phyloP scores from a whole-genome alignment of 2,888 invertebrate species.

The Empis stercorea region DNA sequence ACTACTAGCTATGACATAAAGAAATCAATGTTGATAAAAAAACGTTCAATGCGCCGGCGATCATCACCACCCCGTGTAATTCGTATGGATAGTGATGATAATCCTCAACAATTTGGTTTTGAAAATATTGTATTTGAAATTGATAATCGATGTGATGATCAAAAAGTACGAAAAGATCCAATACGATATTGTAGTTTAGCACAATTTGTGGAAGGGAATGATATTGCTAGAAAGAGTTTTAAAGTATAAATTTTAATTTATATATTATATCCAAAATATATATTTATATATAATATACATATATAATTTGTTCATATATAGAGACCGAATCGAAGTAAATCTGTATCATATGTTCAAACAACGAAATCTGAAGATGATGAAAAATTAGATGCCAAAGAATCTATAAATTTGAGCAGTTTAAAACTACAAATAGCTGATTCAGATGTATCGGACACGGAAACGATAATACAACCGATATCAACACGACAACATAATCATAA shows the following conservation, averaged over 20 bases:
- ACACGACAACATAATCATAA: neutral
- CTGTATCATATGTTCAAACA: neutral
- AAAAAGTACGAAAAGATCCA: conserved; percentile 38
- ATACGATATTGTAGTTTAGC: conserved; percentile 66
- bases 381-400: conserved; percentile 1
- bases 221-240: conserved; percentile 67
- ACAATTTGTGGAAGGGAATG: conserved; percentile 70
- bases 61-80: conserved; percentile 41
- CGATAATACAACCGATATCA: conserved; percentile 9
- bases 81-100: conserved; percentile 36
- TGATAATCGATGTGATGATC: conserved; percentile 38
- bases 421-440: conserved; percentile 16
- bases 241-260: conserved; percentile 32
- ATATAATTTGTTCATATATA: neutral
- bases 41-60: conserved; percentile 33
- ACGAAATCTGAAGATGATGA: conserved; percentile 19
- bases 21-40: conserved; percentile 20
- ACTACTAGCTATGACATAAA: conserved; percentile 10
- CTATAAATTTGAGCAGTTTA: neutral
- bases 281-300: neutral
- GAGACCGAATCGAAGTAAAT: neutral
- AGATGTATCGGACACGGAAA: conserved; percentile 15
- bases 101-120: conserved; percentile 48
- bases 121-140: conserved; percentile 57
- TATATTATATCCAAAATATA: no score